A percentile compares a stretch with the other conserved stretches of the same genome.
Conservation (phyloP, 2,113 vertebrate species). For the Daboia siamensis region DNA sequence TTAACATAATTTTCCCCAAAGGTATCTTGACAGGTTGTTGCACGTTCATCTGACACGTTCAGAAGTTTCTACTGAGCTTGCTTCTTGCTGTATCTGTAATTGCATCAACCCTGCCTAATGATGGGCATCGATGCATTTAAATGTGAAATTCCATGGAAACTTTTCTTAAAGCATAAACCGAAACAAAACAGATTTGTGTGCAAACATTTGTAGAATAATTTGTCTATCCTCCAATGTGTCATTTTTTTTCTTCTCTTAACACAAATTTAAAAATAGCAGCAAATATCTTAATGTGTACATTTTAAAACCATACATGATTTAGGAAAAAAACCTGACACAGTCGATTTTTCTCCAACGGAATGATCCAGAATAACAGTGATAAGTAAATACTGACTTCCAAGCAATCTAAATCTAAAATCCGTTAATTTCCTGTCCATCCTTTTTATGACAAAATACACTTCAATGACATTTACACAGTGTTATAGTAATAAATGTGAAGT, state of each 20-base stretch:
- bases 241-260: neutral
- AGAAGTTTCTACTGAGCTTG: neutral
- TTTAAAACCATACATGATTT: conserved; percentile 2
- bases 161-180: neutral
- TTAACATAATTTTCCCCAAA: neutral
- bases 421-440: conserved; percentile 3
- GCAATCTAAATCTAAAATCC: conserved; percentile 7
- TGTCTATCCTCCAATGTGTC: neutral
- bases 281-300: neutral
- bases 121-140: neutral
- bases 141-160: neutral
- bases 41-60: neutral
- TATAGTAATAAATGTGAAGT: neutral
- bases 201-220: neutral
- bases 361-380: neutral
- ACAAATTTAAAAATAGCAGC: neutral
- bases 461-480: conserved; percentile 21
- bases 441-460: conserved; percentile 14
- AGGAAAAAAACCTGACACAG: neutral
- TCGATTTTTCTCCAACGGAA: neutral
- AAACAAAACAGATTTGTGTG: neutral
- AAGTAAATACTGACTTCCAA: conserved; percentile 8
- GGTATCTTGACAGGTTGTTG: neutral
- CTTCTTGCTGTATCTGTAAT: neutral
- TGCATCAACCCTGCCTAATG: neutral